Conservation (phyloP, 1,140 invertebrate genomes). For the Anagrus nilaparvatae region DNA sequence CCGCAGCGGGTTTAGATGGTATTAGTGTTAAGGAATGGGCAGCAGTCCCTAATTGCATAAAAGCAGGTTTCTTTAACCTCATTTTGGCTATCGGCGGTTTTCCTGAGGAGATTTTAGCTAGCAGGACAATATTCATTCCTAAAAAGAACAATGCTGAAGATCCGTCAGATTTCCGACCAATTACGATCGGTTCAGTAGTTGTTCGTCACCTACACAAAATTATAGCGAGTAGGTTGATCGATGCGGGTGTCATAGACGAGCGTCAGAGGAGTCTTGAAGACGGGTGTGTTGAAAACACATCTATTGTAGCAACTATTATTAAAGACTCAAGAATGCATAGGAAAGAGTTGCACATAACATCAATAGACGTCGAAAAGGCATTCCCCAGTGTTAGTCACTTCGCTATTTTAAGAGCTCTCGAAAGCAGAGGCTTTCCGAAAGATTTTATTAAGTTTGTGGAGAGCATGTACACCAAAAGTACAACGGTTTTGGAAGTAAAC, state of each 20-base stretch:
- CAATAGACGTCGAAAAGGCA: slow-evolving; percentile 18
- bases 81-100: slow-evolving; percentile 9
- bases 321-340: background rate
- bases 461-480: slow-evolving; percentile 7
- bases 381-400: no score
- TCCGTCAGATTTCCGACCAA: slow-evolving; percentile 30
- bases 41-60: background rate
- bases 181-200: slow-evolving; percentile 33
- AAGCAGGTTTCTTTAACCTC: slow-evolving; percentile 16
- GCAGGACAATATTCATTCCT: slow-evolving; percentile 1
- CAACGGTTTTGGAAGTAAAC: slow-evolving; percentile 9
- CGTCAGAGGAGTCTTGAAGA: slow-evolving; percentile 16
- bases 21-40: slow-evolving; percentile 7
- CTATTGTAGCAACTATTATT: slow-evolving; percentile 8
- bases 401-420: slow-evolving; percentile 13
- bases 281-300: slow-evolving; percentile 16
- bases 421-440: slow-evolving; percentile 4
- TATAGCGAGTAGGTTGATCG: slow-evolving; percentile 6
- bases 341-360: slow-evolving; percentile 13
- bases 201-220: slow-evolving; percentile 26
- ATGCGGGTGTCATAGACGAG: background rate
- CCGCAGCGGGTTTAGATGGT: slow-evolving; percentile 10
- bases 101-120: background rate
- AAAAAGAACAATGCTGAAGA: slow-evolving; percentile 8
- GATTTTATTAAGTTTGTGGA: slow-evolving; percentile 5